These are phyloP conservation scores for Coracopsis vasa DNA, from an alignment of 2,113 vertebrate genomes.

Conservation along the genomic window DNA sequence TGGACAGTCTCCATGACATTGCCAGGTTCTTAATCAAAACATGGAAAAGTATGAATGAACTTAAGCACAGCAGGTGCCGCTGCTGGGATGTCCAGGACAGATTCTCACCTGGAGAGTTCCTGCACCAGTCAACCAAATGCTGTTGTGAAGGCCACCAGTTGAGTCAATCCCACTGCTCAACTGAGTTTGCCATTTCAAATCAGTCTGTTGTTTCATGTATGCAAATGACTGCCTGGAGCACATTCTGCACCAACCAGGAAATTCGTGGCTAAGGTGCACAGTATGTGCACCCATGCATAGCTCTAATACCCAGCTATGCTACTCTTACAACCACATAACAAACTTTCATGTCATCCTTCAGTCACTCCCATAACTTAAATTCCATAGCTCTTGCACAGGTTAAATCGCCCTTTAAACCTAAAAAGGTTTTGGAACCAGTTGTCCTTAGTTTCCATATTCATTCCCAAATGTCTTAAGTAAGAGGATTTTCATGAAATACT, in stretches of 20 bases:
- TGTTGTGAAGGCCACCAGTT: background rate
- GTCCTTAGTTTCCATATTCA: background rate
- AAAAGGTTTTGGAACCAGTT: background rate
- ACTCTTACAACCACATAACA: background rate
- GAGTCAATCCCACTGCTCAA: background rate
- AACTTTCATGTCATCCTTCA: background rate
- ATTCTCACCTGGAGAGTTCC: background rate
- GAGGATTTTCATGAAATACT: background rate
- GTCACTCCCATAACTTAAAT: background rate
- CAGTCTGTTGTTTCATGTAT: background rate
- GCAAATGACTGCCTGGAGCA: background rate
- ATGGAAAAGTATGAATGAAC: background rate
- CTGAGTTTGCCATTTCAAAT: background rate
- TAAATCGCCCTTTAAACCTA: background rate
- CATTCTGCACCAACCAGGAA: background rate
- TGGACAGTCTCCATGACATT: background rate
- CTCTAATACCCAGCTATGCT: background rate
- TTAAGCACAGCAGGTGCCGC: background rate
- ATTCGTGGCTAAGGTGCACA: background rate
- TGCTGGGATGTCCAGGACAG: background rate
- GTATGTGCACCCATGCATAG: background rate
- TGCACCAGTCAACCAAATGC: background rate
- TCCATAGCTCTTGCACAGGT: background rate
- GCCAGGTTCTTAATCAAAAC: background rate
- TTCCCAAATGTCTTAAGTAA: background rate